Evolutionary conservation across 2,888 invertebrate genomes (phyloP).

Genomic region (Leuctra nigra): DNA sequence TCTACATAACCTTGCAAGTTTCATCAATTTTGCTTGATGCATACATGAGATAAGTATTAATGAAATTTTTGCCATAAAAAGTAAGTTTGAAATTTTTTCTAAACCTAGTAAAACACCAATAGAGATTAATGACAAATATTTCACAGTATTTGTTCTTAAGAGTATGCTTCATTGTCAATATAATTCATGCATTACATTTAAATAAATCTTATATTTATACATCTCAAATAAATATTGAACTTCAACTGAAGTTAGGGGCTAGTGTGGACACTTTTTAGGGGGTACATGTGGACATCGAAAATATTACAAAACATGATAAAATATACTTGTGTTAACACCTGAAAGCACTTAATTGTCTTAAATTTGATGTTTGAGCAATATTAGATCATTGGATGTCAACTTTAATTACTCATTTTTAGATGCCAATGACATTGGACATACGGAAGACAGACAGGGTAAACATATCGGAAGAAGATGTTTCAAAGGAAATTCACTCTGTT

Average conservation of each 20-base stretch:
- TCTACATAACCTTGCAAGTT: background rate
- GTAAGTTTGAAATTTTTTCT: background rate
- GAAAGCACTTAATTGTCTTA: background rate
- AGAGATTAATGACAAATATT: too few relatives aligned
- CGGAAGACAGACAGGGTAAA: background rate
- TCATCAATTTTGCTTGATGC: background rate
- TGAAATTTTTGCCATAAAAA: background rate
- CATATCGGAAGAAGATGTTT: background rate
- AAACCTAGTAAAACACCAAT: background rate
- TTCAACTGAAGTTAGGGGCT: background rate
- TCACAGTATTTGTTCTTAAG: too few relatives aligned
- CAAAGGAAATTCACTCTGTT: background rate
- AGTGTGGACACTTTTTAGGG: background rate
- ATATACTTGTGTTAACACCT: background rate
- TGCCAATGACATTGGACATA: background rate
- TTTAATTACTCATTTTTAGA: background rate
- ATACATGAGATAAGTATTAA: background rate
- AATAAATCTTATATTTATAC: too few relatives aligned
- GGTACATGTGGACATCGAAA: background rate
- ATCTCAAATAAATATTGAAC: too few relatives aligned
- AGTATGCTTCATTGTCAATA: too few relatives aligned
- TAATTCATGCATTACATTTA: too few relatives aligned
- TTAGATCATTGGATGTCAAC: background rate
- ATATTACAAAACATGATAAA: background rate
- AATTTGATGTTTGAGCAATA: background rate